Conservation (phyloP, 2,888 invertebrate species). For the Odontomyia ornata region DNA sequence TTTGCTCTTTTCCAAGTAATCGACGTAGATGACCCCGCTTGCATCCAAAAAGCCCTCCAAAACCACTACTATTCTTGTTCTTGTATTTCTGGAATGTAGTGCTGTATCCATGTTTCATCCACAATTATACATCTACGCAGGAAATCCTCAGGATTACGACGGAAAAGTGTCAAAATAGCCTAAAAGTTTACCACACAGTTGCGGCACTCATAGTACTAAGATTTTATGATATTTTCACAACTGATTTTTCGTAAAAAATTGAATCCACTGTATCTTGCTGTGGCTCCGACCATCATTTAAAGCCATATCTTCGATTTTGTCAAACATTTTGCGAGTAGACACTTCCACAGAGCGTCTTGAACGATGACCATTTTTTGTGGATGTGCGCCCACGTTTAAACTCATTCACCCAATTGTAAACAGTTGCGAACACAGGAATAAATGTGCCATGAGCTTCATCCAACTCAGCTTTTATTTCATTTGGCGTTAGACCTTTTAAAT, state of each 20-base stretch:
- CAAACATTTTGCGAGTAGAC: slow-evolving; percentile 2
- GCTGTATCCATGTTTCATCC: no score
- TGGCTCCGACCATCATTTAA: not conserved
- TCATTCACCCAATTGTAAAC: slow-evolving; percentile 17
- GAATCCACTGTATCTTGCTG: not conserved
- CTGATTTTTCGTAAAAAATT: slow-evolving; percentile 18
- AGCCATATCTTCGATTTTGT: slow-evolving; percentile 5
- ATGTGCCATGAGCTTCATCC: slow-evolving; percentile 9
- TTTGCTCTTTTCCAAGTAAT: slow-evolving; percentile 5
- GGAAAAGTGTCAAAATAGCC: not conserved
- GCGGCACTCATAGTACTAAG: not conserved
- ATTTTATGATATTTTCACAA: not conserved
- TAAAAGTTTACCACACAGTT: not conserved
- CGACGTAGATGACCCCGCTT: not conserved
- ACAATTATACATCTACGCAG: not conserved
- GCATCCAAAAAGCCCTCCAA: not conserved
- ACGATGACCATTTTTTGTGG: slow-evolving; percentile 11
- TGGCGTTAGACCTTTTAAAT: not conserved
- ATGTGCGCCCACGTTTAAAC: slow-evolving; percentile 20
- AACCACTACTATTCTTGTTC: no score
- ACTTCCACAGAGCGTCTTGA: slow-evolving; percentile 7
- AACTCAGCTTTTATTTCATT: slow-evolving; percentile 19
- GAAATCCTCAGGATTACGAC: not conserved
- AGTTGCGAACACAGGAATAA: slow-evolving; percentile 4
- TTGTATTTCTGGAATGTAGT: no score